These are phyloP conservation scores for Erpobdella octoculata DNA, from an alignment of 2,888 invertebrate species.

Conservation along the genomic window DNA sequence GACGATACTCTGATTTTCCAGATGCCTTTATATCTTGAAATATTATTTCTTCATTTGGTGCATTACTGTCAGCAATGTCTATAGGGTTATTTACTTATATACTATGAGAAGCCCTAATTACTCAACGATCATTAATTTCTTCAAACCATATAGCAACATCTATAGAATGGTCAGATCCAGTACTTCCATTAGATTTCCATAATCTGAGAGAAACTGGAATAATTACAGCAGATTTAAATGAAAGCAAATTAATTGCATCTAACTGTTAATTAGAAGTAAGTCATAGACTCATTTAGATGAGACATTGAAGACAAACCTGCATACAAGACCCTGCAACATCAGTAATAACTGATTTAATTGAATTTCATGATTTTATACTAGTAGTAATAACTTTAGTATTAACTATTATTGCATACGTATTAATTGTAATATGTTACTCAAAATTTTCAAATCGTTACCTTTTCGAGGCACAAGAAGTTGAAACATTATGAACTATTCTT, in stretches of 20 bases:
- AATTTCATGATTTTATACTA: conserved; percentile 45
- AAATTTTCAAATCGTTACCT: conserved; percentile 33
- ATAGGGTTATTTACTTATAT: conserved; percentile 40
- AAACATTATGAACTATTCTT: conserved; percentile 42
- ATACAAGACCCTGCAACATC: conserved; percentile 43
- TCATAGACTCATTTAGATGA: conserved; percentile 36
- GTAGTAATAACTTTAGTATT: conserved; percentile 41
- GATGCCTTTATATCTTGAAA: conserved; percentile 55
- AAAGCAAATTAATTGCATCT: conserved; percentile 35
- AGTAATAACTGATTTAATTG: conserved; percentile 42
- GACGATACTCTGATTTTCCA: conserved; percentile 68
- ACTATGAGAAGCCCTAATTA: conserved; percentile 39
- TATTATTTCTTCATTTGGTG: conserved; percentile 39
- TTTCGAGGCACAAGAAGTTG: conserved; percentile 39
- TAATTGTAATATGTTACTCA: conserved; percentile 34
- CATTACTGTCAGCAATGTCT: conserved; percentile 38
- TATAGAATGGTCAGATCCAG: conserved; percentile 38
- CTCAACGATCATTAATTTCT: conserved; percentile 38
- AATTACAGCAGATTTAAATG: conserved; percentile 30
- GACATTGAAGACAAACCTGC: conserved; percentile 39
- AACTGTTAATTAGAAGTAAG: conserved; percentile 36
- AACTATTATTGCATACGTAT: conserved; percentile 39
- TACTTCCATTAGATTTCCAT: conserved; percentile 39
- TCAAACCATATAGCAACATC: conserved; percentile 32
- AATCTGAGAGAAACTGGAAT: conserved; percentile 35